Evolutionary conservation across 2,113 vertebrate species (phyloP).

Genomic region (Hippolais icterina): DNA sequence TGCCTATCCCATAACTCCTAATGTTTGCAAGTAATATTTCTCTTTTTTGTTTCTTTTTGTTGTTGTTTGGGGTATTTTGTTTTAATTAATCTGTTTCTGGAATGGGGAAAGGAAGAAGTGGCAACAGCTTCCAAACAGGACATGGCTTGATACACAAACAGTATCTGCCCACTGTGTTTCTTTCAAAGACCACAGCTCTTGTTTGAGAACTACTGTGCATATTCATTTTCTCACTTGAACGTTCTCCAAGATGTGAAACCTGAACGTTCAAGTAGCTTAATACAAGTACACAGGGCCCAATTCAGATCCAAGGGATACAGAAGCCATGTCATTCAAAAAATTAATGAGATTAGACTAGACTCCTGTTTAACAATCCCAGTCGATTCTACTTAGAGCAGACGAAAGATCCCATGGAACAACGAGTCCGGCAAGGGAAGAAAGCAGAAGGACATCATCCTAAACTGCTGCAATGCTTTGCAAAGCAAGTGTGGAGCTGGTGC

Average conservation of each 20-base stretch:
- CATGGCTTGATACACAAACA: not conserved
- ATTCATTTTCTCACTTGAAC: not conserved
- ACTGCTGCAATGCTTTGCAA: not conserved
- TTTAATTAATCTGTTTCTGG: not conserved
- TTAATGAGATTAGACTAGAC: not conserved
- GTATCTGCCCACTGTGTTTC: not conserved
- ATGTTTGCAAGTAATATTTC: not conserved
- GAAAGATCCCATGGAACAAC: not conserved
- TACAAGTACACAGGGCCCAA: not conserved
- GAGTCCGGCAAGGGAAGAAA: not conserved
- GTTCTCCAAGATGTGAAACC: not conserved
- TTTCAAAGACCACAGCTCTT: not conserved
- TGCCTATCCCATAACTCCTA: not conserved
- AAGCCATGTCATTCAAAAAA: not conserved
- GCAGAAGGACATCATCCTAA: not conserved
- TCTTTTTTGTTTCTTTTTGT: not conserved
- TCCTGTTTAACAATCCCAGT: not conserved
- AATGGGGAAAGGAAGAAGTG: not conserved
- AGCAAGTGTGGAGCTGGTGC: rapidly evolving
- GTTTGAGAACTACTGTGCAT: not conserved
- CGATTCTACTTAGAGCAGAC: not conserved
- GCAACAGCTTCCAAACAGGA: not conserved
- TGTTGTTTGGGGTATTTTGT: not conserved
- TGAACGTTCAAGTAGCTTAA: not conserved
- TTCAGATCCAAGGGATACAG: not conserved